phyloP scores from a whole-genome alignment of 2,888 invertebrate genomes.

The Perizoma affinitatum region DNA sequence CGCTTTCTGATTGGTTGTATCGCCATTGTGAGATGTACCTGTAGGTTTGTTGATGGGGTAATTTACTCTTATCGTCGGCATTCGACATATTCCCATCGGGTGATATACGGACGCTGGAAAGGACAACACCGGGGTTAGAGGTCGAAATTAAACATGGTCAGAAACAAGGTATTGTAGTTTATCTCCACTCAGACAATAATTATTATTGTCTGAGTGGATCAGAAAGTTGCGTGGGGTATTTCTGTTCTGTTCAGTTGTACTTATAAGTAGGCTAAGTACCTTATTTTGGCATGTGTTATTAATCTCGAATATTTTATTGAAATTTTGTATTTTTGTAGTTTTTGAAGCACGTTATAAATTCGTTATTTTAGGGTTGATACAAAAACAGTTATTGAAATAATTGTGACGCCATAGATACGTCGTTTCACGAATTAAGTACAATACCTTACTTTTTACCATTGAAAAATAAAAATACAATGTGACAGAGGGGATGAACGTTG shows the following conservation, averaged over 20 bases:
- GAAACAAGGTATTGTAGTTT: conserved; percentile 38
- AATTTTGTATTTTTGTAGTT: no score
- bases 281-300: no score
- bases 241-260: not conserved
- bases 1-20: conserved; percentile 36
- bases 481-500: conserved; percentile 59
- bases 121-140: conserved; percentile 81
- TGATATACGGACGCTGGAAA: conserved; percentile 85
- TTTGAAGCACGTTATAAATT: no score
- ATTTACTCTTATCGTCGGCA: conserved; percentile 87
- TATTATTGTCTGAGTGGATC: no score
- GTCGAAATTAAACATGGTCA: conserved; percentile 43
- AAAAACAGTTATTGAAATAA: not conserved
- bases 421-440: not conserved
- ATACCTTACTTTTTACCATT: conserved; percentile 24
- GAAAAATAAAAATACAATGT: conserved; percentile 43
- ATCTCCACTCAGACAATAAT: no score
- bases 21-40: conserved; percentile 80
- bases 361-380: not conserved
- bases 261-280: not conserved
- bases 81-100: conserved; percentile 85
- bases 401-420: not conserved
- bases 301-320: no score
- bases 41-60: conserved; percentile 90
- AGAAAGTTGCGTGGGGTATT: no score